phyloP scores from a whole-genome alignment of 2,797 vertebrate genomes.

The Myoxocephalus aenaeus region DNA sequence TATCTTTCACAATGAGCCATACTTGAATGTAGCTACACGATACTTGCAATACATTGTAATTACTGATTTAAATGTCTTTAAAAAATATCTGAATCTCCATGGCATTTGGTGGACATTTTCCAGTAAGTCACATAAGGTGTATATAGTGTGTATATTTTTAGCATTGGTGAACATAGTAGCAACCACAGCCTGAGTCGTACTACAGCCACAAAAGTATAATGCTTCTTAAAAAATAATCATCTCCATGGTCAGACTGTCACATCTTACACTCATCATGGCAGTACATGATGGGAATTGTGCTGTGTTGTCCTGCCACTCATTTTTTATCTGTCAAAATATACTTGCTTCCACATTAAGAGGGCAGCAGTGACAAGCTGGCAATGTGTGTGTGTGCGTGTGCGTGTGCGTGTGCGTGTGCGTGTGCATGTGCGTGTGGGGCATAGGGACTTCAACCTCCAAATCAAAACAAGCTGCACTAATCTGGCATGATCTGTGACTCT shows the following conservation, averaged over 20 bases:
- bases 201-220: conserved; percentile 24
- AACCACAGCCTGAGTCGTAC: conserved; percentile 3
- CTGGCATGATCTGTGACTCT: conserved; percentile 74
- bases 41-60: background rate
- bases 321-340: conserved; percentile 72
- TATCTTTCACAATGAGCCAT: background rate
- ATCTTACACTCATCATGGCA: conserved; percentile 43
- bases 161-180: background rate
- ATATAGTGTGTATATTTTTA: conserved; percentile 4
- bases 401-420: conserved; percentile 16
- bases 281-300: conserved; percentile 32
- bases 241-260: conserved; percentile 39
- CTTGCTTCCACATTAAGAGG: conserved; percentile 69
- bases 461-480: conserved; percentile 81
- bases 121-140: background rate
- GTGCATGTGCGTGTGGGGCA: background rate
- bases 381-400: conserved; percentile 28
- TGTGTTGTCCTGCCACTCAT: conserved; percentile 61
- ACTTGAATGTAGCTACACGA: background rate
- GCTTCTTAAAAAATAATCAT: conserved; percentile 31
- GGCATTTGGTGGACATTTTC: background rate
- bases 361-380: conserved; percentile 63
- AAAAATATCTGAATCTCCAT: background rate
- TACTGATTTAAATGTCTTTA: background rate
- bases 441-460: conserved; percentile 58